phyloP scores from a whole-genome alignment of 1,140 invertebrate species.

The Atopsyche davidsoni region DNA sequence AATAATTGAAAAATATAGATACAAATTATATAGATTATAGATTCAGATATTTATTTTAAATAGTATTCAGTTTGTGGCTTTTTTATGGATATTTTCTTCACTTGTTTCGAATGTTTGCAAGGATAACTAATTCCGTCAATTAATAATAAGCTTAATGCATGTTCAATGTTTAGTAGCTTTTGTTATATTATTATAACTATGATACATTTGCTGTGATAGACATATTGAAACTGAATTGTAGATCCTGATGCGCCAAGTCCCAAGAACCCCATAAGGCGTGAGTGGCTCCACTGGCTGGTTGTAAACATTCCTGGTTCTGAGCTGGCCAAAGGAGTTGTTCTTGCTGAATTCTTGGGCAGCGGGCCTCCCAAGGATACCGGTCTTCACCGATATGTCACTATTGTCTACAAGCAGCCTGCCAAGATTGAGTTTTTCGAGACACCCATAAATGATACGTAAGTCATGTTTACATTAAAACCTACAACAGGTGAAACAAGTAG shows the following conservation, averaged over 20 bases:
- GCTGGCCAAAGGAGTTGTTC: conserved; percentile 58
- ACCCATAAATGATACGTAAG: conserved; percentile 54
- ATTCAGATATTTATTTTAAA: too few relatives aligned
- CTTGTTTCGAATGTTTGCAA: too few relatives aligned
- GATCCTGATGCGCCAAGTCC: conserved; percentile 88
- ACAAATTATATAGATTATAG: too few relatives aligned
- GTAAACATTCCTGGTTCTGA: conserved; percentile 76
- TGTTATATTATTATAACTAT: too few relatives aligned
- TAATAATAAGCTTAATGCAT: too few relatives aligned
- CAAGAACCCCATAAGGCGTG: conserved; percentile 62
- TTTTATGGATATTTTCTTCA: too few relatives aligned
- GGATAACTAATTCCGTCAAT: too few relatives aligned
- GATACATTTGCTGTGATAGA: too few relatives aligned
- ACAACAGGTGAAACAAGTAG: too few relatives aligned
- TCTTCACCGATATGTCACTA: conserved; percentile 81
- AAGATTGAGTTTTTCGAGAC: conserved; percentile 62
- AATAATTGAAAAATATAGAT: too few relatives aligned
- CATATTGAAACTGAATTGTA: conserved; percentile 41
- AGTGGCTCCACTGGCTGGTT: conserved; percentile 78
- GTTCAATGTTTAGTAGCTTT: too few relatives aligned
- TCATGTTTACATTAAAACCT: conserved; percentile 4
- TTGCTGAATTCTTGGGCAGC: conserved; percentile 74
- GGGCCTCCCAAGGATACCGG: conserved; percentile 73
- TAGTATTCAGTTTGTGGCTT: too few relatives aligned
- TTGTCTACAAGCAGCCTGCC: conserved; percentile 73